A percentile compares a stretch with the other conserved stretches of the same genome.
These are phyloP conservation scores for Embiotoca jacksoni DNA, from an alignment of 2,113 vertebrate genomes.

Conservation along the genomic window DNA sequence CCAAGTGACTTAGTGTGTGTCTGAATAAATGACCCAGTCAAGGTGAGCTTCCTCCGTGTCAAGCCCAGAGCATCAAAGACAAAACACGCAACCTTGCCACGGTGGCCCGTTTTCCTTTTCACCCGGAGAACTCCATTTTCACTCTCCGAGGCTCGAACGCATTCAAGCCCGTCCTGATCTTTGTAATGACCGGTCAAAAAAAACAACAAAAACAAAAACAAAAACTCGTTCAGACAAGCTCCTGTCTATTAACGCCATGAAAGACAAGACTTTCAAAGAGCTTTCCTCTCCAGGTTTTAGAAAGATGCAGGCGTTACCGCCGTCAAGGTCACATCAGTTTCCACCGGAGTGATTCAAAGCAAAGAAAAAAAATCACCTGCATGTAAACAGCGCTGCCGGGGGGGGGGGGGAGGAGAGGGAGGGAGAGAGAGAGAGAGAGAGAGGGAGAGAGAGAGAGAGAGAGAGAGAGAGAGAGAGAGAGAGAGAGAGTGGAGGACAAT, in stretches of 20 bases:
- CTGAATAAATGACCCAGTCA: slow-evolving; percentile 80
- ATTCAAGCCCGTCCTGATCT: slow-evolving; percentile 65
- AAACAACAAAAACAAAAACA: background rate
- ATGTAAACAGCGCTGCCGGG: slow-evolving; percentile 58
- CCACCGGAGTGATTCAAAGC: slow-evolving; percentile 58
- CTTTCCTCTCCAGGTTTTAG: slow-evolving; percentile 46
- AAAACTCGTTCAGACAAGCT: slow-evolving; percentile 56
- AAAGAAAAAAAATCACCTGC: slow-evolving; percentile 51
- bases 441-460: too few relatives aligned
- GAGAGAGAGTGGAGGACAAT: slow-evolving; percentile 61
- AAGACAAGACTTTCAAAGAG: slow-evolving; percentile 69
- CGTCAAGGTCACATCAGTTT: slow-evolving; percentile 74
- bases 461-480: too few relatives aligned
- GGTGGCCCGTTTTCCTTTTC: slow-evolving; percentile 58
- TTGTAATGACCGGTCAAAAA: slow-evolving; percentile 61
- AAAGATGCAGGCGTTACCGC: slow-evolving; percentile 40
- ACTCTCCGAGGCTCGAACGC: slow-evolving; percentile 57
- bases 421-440: too few relatives aligned
- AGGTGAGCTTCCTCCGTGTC: slow-evolving; percentile 68
- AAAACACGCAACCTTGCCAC: slow-evolving; percentile 69
- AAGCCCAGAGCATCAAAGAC: slow-evolving; percentile 69
- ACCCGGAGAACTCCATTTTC: slow-evolving; percentile 68
- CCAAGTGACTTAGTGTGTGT: slow-evolving; percentile 63
- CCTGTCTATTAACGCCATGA: slow-evolving; percentile 67
- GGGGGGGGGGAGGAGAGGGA: too few relatives aligned